Percentiles rank a stretch among this genome's conserved stretches.
phyloP scores from a whole-genome alignment of 1,140 invertebrate genomes.

The Drosophila grimshawi region DNA sequence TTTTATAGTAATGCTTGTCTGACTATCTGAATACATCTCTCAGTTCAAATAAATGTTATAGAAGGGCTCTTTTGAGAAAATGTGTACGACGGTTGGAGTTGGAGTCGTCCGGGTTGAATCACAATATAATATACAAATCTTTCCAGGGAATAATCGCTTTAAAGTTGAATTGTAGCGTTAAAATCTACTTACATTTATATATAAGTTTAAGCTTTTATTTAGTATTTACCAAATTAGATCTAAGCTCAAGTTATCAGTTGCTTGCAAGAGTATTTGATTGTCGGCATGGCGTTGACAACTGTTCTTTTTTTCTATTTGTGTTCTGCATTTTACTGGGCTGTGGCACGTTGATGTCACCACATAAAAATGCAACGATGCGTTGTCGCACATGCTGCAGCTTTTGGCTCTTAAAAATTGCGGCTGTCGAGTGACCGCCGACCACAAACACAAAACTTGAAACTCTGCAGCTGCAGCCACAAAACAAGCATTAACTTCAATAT shows the following conservation, averaged over 20 bases:
- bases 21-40: neutral
- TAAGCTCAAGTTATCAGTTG: too few species aligned
- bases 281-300: neutral
- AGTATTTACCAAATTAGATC: too few species aligned
- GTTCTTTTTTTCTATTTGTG: slow-evolving; percentile 11
- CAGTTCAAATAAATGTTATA: too few species aligned
- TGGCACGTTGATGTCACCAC: slow-evolving; percentile 59
- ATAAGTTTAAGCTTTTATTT: too few species aligned
- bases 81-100: too few species aligned
- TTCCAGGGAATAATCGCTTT: too few species aligned
- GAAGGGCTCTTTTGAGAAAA: too few species aligned
- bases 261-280: neutral
- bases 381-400: slow-evolving; percentile 53
- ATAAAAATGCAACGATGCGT: slow-evolving; percentile 61
- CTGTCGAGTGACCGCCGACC: slow-evolving; percentile 51
- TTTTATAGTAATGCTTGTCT: neutral
- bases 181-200: too few species aligned
- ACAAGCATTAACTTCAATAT: slow-evolving; percentile 45
- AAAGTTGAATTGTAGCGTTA: too few species aligned
- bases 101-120: too few species aligned
- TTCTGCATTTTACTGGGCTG: slow-evolving; percentile 27
- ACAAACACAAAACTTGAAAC: slow-evolving; percentile 46
- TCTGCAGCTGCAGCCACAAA: slow-evolving; percentile 4
- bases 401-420: slow-evolving; percentile 59
- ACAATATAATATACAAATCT: too few species aligned